phyloP scores from a whole-genome alignment of 2,888 invertebrate genomes.

The Phyllotreta cruciferae region DNA sequence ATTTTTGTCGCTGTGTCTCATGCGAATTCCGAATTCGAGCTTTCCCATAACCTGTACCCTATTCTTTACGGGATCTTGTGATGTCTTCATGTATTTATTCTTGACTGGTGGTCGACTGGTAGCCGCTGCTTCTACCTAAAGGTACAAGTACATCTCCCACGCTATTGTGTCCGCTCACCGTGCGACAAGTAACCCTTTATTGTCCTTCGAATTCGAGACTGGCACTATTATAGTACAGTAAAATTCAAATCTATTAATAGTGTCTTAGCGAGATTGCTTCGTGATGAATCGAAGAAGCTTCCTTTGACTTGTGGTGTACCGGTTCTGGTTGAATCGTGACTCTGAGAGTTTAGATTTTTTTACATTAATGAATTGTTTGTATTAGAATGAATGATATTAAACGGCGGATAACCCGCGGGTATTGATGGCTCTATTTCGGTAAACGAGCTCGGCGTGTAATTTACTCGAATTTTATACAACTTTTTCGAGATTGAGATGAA shows the following conservation, averaged over 20 bases:
- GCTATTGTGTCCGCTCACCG: constrained; percentile 41
- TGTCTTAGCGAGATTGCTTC: constrained; percentile 18
- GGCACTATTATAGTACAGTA: not conserved
- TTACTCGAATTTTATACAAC: too few relatives aligned
- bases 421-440: constrained; percentile 13
- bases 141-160: constrained; percentile 46
- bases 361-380: constrained; percentile 29
- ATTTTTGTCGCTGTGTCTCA: too few relatives aligned
- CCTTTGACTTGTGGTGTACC: constrained; percentile 23
- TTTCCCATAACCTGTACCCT: constrained; percentile 7
- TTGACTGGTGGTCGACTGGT: constrained; percentile 24
- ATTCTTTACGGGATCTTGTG: not conserved
- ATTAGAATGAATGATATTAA: constrained; percentile 23
- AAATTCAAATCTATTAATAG: too few relatives aligned
- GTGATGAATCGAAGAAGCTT: constrained; percentile 14
- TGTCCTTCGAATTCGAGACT: constrained; percentile 20
- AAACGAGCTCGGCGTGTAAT: not conserved
- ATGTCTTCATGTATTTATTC: constrained; percentile 21
- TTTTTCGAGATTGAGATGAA: too few relatives aligned
- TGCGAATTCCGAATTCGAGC: constrained; percentile 5
- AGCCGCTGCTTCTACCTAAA: constrained; percentile 13
- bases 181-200: constrained; percentile 42
- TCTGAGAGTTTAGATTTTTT: constrained; percentile 26
- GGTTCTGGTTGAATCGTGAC: constrained; percentile 32
- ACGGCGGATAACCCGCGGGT: constrained; percentile 25